Conservation (phyloP, 2,113 vertebrate genomes). For the Holacanthus passer region DNA sequence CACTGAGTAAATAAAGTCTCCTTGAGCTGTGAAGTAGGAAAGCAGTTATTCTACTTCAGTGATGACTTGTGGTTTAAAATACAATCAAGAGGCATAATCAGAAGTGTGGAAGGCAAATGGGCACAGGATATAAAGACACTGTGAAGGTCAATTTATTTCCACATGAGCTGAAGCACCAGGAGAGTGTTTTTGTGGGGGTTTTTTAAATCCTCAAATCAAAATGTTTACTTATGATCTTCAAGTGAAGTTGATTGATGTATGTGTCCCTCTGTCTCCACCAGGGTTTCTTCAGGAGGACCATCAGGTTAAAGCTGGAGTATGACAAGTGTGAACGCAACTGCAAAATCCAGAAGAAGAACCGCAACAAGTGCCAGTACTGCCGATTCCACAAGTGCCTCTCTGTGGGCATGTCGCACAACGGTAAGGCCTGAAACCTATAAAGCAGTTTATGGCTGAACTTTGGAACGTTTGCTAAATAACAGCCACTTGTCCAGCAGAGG, state of each 20-base stretch:
- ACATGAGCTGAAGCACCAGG: neutral
- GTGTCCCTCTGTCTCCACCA: slow-evolving; percentile 64
- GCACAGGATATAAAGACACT: neutral
- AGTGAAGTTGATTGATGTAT: neutral
- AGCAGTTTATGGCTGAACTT: neutral
- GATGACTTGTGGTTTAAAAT: neutral
- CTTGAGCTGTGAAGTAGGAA: neutral
- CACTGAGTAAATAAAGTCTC: neutral
- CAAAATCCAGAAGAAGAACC: slow-evolving; percentile 98
- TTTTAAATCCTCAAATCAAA: neutral
- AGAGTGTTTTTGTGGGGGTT: neutral
- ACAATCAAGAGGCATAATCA: neutral
- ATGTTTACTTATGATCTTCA: neutral
- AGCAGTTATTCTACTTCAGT: neutral
- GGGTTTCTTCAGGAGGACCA: slow-evolving; percentile 97
- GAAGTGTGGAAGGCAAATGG: no score
- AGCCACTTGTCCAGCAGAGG: no score
- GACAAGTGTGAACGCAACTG: slow-evolving; percentile 93
- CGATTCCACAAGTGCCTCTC: slow-evolving; percentile 98
- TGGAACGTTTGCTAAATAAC: no score
- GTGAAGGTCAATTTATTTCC: neutral
- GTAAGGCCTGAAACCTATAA: slow-evolving; percentile 76
- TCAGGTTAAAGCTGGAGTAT: slow-evolving; percentile 94
- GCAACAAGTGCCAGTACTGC: slow-evolving; percentile 98
- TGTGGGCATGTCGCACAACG: slow-evolving; percentile 98